phyloP scores from a whole-genome alignment of 1,140 invertebrate species.

The Hesperophylax magnus region DNA sequence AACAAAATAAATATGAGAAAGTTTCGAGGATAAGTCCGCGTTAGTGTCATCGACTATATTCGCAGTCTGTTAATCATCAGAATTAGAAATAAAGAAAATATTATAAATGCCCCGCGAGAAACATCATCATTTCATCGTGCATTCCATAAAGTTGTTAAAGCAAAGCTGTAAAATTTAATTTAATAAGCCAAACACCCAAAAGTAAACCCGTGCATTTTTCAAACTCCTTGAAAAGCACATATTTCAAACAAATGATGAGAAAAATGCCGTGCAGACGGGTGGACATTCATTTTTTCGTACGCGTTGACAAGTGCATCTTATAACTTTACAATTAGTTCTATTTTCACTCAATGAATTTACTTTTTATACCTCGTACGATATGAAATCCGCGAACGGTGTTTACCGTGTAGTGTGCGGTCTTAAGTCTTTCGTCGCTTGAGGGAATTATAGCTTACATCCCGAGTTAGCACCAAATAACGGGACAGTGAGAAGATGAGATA shows the following conservation, averaged over 20 bases:
- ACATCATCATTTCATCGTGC: conserved; percentile 30
- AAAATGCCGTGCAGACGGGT: conserved; percentile 27
- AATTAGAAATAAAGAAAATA: conserved; percentile 29
- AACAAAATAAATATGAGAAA: conserved; percentile 4
- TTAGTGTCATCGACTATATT: conserved; percentile 5
- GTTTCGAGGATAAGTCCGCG: neutral
- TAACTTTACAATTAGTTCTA: conserved; percentile 34
- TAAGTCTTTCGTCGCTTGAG: conserved; percentile 30
- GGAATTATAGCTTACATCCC: conserved; percentile 11
- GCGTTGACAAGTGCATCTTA: conserved; percentile 30
- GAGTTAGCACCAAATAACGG: conserved; percentile 12
- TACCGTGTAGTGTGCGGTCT: no score
- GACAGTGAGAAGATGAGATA: conserved; percentile 44
- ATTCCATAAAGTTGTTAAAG: conserved; percentile 31
- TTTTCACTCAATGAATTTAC: conserved; percentile 11
- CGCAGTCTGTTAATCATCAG: neutral
- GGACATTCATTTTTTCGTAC: conserved; percentile 25
- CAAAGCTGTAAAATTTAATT: conserved; percentile 21
- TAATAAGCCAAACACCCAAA: conserved; percentile 27
- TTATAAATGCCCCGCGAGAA: conserved; percentile 16
- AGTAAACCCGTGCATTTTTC: conserved; percentile 23
- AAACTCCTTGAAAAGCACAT: neutral
- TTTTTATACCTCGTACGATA: conserved; percentile 1
- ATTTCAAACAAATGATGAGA: conserved; percentile 40
- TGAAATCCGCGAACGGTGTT: conserved; percentile 24